Conservation (phyloP, 2,113 vertebrate genomes). For the Ramphastos sulfuratus region DNA sequence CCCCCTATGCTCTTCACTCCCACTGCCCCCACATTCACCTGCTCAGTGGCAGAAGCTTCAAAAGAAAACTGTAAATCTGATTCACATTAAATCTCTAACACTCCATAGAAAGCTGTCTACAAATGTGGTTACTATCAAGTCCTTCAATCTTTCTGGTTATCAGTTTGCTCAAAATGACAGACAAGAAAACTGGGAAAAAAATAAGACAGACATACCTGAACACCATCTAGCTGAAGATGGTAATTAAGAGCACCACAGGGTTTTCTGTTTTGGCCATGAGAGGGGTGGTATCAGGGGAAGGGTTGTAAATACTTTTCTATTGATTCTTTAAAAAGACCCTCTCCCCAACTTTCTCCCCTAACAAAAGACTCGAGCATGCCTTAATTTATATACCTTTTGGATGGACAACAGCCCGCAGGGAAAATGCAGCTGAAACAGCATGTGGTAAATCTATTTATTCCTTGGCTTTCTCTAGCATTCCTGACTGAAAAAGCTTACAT, state of each 20-base stretch:
- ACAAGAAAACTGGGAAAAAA: neutral
- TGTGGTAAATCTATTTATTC: conserved; percentile 55
- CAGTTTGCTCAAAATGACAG: neutral
- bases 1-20: neutral
- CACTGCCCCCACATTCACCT: neutral
- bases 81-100: neutral
- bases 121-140: neutral
- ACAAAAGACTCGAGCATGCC: conserved; percentile 28
- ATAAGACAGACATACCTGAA: neutral
- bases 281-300: neutral
- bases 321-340: neutral
- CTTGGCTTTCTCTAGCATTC: conserved; percentile 27
- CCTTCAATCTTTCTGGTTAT: neutral
- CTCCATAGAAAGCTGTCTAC: neutral
- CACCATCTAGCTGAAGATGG: neutral
- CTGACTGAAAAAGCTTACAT: conserved; percentile 37
- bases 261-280: neutral
- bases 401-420: neutral
- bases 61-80: neutral
- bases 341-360: neutral
- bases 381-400: conserved; percentile 41
- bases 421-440: conserved; percentile 36
- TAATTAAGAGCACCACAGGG: neutral
- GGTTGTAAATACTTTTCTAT: conserved; percentile 2
- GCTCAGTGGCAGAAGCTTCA: neutral